Conservation (phyloP, 2,888 invertebrate genomes). For the Calameuta pallipes region DNA sequence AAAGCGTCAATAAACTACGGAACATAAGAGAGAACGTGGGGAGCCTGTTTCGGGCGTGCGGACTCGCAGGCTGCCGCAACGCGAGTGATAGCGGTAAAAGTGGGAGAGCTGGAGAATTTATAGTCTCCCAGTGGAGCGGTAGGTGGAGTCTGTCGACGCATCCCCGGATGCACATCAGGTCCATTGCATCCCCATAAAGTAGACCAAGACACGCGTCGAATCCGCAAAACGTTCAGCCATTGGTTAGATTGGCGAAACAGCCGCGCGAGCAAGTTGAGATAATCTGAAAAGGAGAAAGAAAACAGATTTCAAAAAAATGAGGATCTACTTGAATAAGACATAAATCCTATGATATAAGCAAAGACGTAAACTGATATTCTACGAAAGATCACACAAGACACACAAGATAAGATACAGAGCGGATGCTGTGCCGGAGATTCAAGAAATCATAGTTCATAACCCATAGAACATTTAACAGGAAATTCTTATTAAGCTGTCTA, state of each 20-base stretch:
- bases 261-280: background rate
- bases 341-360: background rate
- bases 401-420: background rate
- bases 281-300: background rate
- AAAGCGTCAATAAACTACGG: background rate
- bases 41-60: conserved; percentile 31
- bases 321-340: background rate
- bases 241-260: background rate
- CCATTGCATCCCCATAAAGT: conserved; percentile 1
- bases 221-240: background rate
- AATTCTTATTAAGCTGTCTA: background rate
- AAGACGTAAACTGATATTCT: background rate
- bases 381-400: background rate
- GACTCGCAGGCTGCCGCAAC: conserved; percentile 48
- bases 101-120: conserved; percentile 54
- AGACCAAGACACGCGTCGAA: background rate
- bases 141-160: conserved; percentile 30
- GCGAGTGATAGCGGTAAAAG: conserved; percentile 55
- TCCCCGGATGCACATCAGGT: conserved; percentile 26
- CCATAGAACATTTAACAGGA: background rate
- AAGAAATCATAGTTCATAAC: background rate
- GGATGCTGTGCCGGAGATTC: background rate
- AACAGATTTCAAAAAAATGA: background rate
- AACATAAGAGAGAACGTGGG: conserved; percentile 17
- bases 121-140: conserved; percentile 22